Conservation (phyloP, 1,140 invertebrate species). For the Drosophila pruinosa region DNA sequence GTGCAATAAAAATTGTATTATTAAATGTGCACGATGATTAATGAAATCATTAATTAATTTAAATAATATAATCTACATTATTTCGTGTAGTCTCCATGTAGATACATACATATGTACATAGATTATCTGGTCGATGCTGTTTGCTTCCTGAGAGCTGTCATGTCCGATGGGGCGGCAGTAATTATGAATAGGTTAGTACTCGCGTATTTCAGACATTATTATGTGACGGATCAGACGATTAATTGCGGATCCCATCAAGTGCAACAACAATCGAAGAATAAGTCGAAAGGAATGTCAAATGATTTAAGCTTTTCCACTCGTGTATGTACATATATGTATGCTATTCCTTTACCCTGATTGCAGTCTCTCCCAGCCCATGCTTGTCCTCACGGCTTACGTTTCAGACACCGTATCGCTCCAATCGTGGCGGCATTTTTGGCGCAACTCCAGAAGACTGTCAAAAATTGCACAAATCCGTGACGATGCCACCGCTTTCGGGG, state of each 20-base stretch:
- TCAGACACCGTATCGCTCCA: constrained; percentile 12
- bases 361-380: background rate
- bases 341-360: background rate
- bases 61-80: too few species aligned
- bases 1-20: too few species aligned
- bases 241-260: constrained; percentile 26
- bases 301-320: constrained; percentile 49
- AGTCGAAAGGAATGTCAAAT: constrained; percentile 18
- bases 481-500: constrained; percentile 5
- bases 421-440: constrained; percentile 63
- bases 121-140: background rate
- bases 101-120: too few species aligned
- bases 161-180: constrained; percentile 2
- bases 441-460: constrained; percentile 72
- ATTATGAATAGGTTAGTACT: constrained; percentile 7
- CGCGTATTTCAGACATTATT: constrained; percentile 8
- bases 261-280: background rate
- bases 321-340: background rate
- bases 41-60: too few species aligned
- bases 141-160: constrained; percentile 17
- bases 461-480: constrained; percentile 64
- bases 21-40: too few species aligned
- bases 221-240: constrained; percentile 12
- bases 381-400: background rate
- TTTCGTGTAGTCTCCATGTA: too few species aligned